Evolutionary conservation across 2,888 invertebrate genomes (phyloP).

Genomic region (Bhutanitis thaidina): DNA sequence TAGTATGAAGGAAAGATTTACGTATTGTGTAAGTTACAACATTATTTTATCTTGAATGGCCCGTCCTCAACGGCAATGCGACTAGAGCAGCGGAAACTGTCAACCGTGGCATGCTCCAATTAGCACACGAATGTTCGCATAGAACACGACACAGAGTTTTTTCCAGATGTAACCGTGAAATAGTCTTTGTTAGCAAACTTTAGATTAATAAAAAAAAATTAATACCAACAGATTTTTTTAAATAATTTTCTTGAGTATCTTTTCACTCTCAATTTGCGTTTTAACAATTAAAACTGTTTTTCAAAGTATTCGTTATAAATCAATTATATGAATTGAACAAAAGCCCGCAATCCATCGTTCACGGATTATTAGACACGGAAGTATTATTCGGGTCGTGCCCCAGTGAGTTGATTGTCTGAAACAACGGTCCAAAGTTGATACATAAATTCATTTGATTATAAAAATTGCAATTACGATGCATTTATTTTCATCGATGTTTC

Average conservation of each 20-base stretch:
- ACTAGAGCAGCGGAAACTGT: conserved; percentile 27
- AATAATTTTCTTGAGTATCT: too few relatives aligned
- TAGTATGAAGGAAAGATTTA: too few relatives aligned
- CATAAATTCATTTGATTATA: background rate
- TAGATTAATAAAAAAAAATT: too few relatives aligned
- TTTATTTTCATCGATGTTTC: background rate
- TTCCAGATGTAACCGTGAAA: background rate
- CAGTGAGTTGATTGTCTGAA: conserved; percentile 13
- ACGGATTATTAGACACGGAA: conserved; percentile 17
- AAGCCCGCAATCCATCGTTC: conserved; percentile 16
- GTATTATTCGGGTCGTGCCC: conserved; percentile 19
- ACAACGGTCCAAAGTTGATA: conserved; percentile 5
- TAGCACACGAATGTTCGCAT: conserved; percentile 27
- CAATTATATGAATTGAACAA: conserved; percentile 16
- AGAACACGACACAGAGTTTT: conserved; percentile 9
- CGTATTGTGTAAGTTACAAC: too few relatives aligned
- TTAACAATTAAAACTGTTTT: conserved; percentile 19
- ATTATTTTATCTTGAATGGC: conserved; percentile 6
- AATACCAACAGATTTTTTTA: too few relatives aligned
- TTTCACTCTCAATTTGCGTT: too few relatives aligned
- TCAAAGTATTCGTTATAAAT: conserved; percentile 14
- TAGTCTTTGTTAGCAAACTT: too few relatives aligned
- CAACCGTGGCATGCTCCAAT: conserved; percentile 35
- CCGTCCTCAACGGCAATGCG: conserved; percentile 22
- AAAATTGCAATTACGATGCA: background rate